phyloP scores from a whole-genome alignment of 2,797 vertebrate species.

The Netta rufina region DNA sequence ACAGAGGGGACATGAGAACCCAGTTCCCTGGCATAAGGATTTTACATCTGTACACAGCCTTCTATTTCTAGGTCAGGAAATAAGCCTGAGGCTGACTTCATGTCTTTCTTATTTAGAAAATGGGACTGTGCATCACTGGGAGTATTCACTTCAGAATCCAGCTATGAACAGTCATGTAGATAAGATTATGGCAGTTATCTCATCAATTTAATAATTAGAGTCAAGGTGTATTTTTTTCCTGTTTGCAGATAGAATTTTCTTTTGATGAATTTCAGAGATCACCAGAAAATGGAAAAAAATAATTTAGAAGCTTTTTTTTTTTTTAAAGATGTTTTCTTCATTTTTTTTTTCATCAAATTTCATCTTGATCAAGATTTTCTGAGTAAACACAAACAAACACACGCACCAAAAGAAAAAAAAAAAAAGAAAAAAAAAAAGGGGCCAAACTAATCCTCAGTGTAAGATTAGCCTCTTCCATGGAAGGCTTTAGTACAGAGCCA shows the following conservation, averaged over 20 bases:
- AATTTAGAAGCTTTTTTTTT: background rate
- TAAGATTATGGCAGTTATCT: background rate
- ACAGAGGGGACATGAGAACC: background rate
- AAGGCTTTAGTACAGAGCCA: conserved; percentile 12
- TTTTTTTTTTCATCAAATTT: conserved; percentile 5
- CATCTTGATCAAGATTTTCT: conserved; percentile 25
- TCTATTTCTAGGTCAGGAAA: background rate
- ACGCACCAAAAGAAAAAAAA: no score
- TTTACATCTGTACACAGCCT: background rate
- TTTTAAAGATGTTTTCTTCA: background rate
- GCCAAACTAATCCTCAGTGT: conserved; percentile 14
- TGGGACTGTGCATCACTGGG: background rate
- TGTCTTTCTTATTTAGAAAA: background rate
- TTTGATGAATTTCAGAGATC: background rate
- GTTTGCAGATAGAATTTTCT: background rate
- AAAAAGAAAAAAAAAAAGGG: no score
- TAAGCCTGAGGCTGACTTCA: background rate
- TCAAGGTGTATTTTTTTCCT: background rate
- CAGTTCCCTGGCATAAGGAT: background rate
- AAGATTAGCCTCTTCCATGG: background rate
- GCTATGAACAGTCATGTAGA: background rate
- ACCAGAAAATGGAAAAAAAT: conserved; percentile 27
- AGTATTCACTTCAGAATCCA: background rate
- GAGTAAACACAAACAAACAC: conserved; percentile 11
- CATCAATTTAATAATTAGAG: background rate